Evolutionary conservation across 2,888 invertebrate species (phyloP), one percentile per base, ranked within the genome.

Genomic region (Caenorhabditis sinica): DNA sequence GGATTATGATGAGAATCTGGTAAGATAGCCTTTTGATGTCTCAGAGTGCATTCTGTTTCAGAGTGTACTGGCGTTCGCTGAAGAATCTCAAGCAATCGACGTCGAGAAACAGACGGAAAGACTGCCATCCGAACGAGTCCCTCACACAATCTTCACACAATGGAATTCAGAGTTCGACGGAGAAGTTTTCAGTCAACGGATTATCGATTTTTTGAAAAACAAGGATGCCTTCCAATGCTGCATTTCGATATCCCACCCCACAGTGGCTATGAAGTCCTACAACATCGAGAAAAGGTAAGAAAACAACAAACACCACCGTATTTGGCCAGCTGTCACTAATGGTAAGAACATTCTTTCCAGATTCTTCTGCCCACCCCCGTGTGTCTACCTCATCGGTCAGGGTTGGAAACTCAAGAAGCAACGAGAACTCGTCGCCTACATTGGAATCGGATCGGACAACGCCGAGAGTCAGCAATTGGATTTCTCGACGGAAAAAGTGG

Each of bases 181-280:
- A 15, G 25, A n/a, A n/a, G n/a, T 53, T 80, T 86, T 60, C 68
- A 86, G 96, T 82, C 97, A 97, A 91, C 96, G 97, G 51, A 99
- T 99, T 98, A 96, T 97, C 93, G 95, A 96, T 79, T 99, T 99
- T 93, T 95, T 99, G 91, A 43, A 73, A 45, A 87, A 90, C 51
- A 93, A 93, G 51, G 80, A 87, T 33, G 71, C 86, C 9, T 87
- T 73, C 79, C 91, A 92, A 51, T 97, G 97, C 96, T 96, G 97
- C 28, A 96, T 99, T 82, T 97, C 98, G 71, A 98, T 99, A 91
- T 94, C 98, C 77, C 99, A 99, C 94, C 99, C 99, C 65, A 99
- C 98, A 95, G 99, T 99, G 65, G 99, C 99, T 43, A 99, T 99
- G 94, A 99, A 99, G 93, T 98, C 98, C 0, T 99, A 99, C 93